Base-by-base conservation (phyloP, 1,140 invertebrate species). In the Stenopsyche tienmushanensis region DNA sequence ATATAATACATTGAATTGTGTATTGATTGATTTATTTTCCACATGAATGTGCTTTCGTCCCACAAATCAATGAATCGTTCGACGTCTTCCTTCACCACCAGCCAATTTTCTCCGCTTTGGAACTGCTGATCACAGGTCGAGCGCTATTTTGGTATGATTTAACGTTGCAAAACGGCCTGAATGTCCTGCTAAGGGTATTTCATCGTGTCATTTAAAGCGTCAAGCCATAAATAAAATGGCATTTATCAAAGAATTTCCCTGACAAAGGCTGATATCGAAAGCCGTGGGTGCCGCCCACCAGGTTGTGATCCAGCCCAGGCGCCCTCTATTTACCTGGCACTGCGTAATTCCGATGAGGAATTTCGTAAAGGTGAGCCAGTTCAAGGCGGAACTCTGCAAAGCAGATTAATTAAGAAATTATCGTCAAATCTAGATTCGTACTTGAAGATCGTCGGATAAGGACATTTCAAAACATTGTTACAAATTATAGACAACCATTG, bases 221-320 rank as follows among this genome's bases (percentile, higher is more conserved):
- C 52, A 15, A 17, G 8, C 52, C 52, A 39, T 34, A 34, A 15
- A 15, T n/a, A 15, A 55, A 55, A 55, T 25, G 52, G 21, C 52
- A 55, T 55, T 55, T 55, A 55, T 39, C 52, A 13, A 55, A 55
- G 52, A 55, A 55, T 55, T 53, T 55, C 29, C 23, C 21, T 34
- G 15, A 49, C 29, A 13, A 13, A 55, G 52, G 24, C 23, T n/a
- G n/a, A n/a, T n/a, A n/a, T n/a, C n/a, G n/a, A n/a, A n/a, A n/a
- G 50, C 52, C 17, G 52, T 55, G 52, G 52, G 52, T 29, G 52
- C 21, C 49, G 49, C 49, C 49, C 49, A 52, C 49, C 41, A 13
- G 18, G 18, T 17, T 39, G n/a, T n/a, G n/a, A n/a, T n/a, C n/a
- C n/a, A n/a, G n/a, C n/a, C n/a, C 41, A 17, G 41, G 47, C 47